Conservation (phyloP, 2,888 invertebrate species). For the Eupithecia tripunctaria region DNA sequence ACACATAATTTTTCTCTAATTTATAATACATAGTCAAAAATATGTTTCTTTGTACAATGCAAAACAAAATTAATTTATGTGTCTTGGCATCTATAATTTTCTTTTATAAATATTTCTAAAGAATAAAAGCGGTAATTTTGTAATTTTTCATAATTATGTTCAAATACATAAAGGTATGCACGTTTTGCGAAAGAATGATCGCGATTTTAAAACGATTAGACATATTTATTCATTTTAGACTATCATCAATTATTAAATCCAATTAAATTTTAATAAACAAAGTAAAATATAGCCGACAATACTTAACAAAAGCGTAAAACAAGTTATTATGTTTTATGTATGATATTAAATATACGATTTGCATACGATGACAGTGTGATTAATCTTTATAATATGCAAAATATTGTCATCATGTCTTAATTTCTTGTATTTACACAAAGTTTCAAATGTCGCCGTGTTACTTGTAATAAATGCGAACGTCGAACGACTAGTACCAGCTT, state of each 20-base stretch:
- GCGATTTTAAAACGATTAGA: conserved; percentile 19
- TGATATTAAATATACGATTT: conserved; percentile 21
- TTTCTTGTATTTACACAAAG: conserved; percentile 9
- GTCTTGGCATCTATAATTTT: not conserved
- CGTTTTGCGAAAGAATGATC: not conserved
- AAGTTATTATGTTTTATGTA: conserved; percentile 25
- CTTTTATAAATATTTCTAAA: not conserved
- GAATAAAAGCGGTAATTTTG: not conserved
- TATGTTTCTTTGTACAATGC: not conserved
- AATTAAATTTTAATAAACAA: conserved; percentile 25
- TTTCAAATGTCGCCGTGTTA: conserved; percentile 29
- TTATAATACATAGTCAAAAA: not conserved
- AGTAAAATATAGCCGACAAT: conserved; percentile 14
- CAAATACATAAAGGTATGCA: not conserved
- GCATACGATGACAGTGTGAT: conserved; percentile 16
- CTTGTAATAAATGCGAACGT: conserved; percentile 63
- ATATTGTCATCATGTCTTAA: conserved; percentile 43
- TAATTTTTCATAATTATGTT: not conserved
- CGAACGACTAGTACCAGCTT: conserved; percentile 63
- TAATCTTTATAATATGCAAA: conserved; percentile 33
- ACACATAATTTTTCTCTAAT: not conserved
- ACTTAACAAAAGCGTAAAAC: conserved; percentile 6
- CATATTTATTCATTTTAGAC: conserved; percentile 21
- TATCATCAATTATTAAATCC: conserved; percentile 10
- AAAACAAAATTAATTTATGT: not conserved